Base-by-base conservation (phyloP, 2,113 vertebrate genomes). In the Athene cunicularia region DNA sequence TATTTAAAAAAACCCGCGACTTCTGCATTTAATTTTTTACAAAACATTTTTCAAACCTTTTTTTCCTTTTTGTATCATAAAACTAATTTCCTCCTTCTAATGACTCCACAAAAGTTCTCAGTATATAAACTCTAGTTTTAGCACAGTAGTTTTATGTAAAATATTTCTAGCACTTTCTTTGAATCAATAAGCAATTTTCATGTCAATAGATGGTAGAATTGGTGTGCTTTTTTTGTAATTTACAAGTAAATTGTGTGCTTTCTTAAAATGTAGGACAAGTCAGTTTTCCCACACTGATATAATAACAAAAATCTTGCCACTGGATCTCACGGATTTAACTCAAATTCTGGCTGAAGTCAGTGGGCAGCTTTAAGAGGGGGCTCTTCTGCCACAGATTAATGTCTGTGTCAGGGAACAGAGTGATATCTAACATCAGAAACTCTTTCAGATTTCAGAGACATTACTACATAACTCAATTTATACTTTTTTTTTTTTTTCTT, bases 181-280 rank as follows among this genome's bases (percentile, higher is more conserved):
- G 32, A 80, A 64, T 94, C 89, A 86, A 90, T 89, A 93, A 92
- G 64, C 62, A 94, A 59, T 97, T 96, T 97, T 67, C 74, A 80
- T 87, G 67, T 62, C 88, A 87, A 86, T 76, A 82, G 64, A 62
- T 67, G 50, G 76, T 70, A 91, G 66, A 88, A 90, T 83, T 56
- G 88, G 52, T 58, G 70, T 35, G 63, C 45, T 93, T 91, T 95
- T 68, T 88, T 88, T 85, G 88, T 95, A 97, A 93, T 90, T 93
- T 89, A 52, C 27, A 80, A 23, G 63, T 66, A 35, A 43, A 68
- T 71, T 84, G 49, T 94, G 49, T 68, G 37, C 64, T 74, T 89
- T 28, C 90, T 92, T 95, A 73, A 97, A 86, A 64, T 27, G 28
- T 56, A 24, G 6, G 21, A 60, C 6, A 55, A 93, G 17, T 28